Base-by-base conservation (phyloP, 1,140 invertebrate species). In the Drosophila nebulosa region DNA sequence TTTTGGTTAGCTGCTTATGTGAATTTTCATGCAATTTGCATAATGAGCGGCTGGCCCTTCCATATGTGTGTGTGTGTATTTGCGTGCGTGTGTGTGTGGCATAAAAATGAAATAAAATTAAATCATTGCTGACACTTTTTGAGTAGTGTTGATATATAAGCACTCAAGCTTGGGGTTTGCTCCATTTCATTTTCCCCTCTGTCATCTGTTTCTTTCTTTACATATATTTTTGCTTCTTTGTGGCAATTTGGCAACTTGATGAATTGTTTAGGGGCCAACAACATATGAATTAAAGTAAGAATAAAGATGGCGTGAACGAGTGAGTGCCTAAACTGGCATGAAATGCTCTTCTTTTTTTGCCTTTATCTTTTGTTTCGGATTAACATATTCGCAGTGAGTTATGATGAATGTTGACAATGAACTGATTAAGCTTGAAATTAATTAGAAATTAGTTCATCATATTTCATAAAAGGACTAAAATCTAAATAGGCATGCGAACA, bases 1-100 rank as follows among this genome's bases (percentile, higher is more conserved):
- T 89, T 86, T 88, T 86, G 83, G 83, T 73, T 74, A 79, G 83
- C 83, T 88, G 84, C 83, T 88, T 88, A 88, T 88, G 79, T 81
- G 81, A 88, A 78, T 81, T 86, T 86, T 74, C 78, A 55, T 77
- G 84, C 79, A 88, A 88, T 88, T 88, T 88, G 76, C 84, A 86
- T 88, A 86, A 88, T 86, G 83, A 86, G 73, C 74, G 58, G 62
- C 65, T 69, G 46, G 39, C 64, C 67, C 58, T 64, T 68, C 32
- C 64, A n/a, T n/a, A n/a, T n/a, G n/a, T n/a, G n/a, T n/a, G n/a
- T n/a, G n/a, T n/a, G n/a, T 42, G 50, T 66, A 35, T 65, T 36
- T 26, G 52, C 27, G 27, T 61, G 14, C 46, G n/a, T 60, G 39
- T 58, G 46, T 68, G 35, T 51, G 64, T 68, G 30, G 64, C 63